A percentile compares a stretch with the other conserved stretches of the same genome.
Conservation (phyloP, 1,140 invertebrate species). For the Rhynchophorus ferrugineus region DNA sequence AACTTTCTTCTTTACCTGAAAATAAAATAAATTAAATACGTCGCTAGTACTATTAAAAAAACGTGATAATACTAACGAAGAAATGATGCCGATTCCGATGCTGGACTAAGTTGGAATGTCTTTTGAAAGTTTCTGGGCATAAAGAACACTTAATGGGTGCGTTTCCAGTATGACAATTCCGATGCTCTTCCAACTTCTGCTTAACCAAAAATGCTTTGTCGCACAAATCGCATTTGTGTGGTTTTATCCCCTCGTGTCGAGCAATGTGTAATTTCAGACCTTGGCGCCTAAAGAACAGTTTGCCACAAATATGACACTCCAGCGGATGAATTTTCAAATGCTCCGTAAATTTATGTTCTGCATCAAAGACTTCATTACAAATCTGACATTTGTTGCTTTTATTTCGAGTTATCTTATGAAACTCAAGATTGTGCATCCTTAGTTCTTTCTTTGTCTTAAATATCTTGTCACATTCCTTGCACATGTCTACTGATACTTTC, state of each 20-base stretch:
- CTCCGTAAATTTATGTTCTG: constrained; percentile 53
- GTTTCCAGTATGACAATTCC: constrained; percentile 71
- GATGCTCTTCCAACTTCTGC: constrained; percentile 70
- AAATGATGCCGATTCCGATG: constrained; percentile 65
- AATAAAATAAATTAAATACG: background rate
- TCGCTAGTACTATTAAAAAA: too few species aligned
- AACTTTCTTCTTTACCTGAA: constrained; percentile 56
- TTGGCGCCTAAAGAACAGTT: constrained; percentile 50
- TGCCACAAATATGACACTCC: constrained; percentile 70
- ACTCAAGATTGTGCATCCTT: constrained; percentile 9
- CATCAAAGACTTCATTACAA: constrained; percentile 53
- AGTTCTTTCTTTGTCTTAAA: constrained; percentile 20
- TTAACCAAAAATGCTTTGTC: constrained; percentile 73
- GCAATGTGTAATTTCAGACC: constrained; percentile 55
- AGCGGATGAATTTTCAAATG: constrained; percentile 72
- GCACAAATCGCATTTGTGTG: constrained; percentile 64
- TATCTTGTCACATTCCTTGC: constrained; percentile 9
- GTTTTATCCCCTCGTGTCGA: constrained; percentile 68
- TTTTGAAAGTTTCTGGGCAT: constrained; percentile 74
- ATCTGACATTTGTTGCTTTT: constrained; percentile 42
- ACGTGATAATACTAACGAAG: constrained; percentile 6
- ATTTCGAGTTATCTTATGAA: constrained; percentile 2
- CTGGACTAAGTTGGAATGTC: constrained; percentile 78
- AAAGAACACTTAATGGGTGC: constrained; percentile 73
- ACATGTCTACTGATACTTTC: constrained; percentile 1